Evolutionary conservation across 2,888 invertebrate genomes (phyloP).

Genomic region (Nephrotoma flavescens): DNA sequence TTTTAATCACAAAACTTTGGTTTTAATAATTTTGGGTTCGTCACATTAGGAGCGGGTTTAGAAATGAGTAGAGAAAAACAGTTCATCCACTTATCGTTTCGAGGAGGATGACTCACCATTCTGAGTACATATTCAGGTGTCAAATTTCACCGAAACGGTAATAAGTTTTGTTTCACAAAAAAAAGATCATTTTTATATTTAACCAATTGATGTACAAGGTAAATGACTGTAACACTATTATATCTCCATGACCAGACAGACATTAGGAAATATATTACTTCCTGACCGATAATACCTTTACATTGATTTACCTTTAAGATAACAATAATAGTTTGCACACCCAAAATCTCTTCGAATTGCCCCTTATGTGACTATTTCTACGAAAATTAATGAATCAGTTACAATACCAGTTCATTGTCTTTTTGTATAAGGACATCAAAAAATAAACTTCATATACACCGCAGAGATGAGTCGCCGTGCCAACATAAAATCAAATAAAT

Average conservation of each 20-base stretch:
- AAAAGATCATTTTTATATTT: too few relatives aligned
- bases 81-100: too few relatives aligned
- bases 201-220: too few relatives aligned
- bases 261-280: background rate
- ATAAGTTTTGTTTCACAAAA: too few relatives aligned
- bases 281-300: background rate
- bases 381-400: background rate
- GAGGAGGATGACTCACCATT: too few relatives aligned
- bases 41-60: too few relatives aligned
- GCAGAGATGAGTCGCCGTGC: background rate
- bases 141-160: too few relatives aligned
- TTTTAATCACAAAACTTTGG: too few relatives aligned
- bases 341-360: background rate
- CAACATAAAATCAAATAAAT: background rate
- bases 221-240: too few relatives aligned
- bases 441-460: background rate
- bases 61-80: too few relatives aligned
- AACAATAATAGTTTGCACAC: background rate
- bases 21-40: too few relatives aligned
- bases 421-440: background rate
- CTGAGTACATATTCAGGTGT: too few relatives aligned
- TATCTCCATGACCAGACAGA: background rate
- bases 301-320: background rate
- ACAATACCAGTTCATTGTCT: background rate
- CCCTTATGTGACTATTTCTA: background rate